Evolutionary conservation across 2,113 vertebrate genomes (phyloP).

Genomic region (Nothocercus nigrocapillus): DNA sequence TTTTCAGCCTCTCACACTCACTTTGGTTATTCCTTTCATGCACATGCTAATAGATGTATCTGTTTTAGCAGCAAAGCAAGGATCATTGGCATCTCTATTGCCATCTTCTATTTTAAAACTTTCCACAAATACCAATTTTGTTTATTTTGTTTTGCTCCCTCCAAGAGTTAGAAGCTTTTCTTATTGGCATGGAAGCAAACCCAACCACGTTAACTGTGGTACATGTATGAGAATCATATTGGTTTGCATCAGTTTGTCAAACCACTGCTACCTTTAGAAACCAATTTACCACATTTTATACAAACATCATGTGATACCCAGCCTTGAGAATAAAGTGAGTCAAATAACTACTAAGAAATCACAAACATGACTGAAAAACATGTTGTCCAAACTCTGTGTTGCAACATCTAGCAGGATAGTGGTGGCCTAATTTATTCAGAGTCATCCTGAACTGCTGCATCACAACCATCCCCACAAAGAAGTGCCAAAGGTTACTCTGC

Average conservation of each 20-base stretch:
- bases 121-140: not conserved
- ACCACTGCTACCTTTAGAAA: not conserved
- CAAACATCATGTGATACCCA: not conserved
- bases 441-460: not conserved
- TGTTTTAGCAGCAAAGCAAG: not conserved
- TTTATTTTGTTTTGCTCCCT: too few relatives aligned
- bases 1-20: not conserved
- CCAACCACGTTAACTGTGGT: not conserved
- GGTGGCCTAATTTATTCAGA: not conserved
- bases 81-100: not conserved
- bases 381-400: not conserved
- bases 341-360: not conserved
- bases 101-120: not conserved
- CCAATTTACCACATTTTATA: not conserved
- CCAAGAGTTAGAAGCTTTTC: not conserved
- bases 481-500: conserved; percentile 2
- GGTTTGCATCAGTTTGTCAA: not conserved
- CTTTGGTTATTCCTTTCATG: not conserved
- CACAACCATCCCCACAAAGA: not conserved
- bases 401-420: conserved; percentile 1
- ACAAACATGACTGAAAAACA: not conserved
- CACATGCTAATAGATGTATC: not conserved
- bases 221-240: not conserved
- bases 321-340: conserved; percentile 3
- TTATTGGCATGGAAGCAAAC: not conserved